phyloP scores from a whole-genome alignment of 2,888 invertebrate species.

The Pseudococcus longispinus region DNA sequence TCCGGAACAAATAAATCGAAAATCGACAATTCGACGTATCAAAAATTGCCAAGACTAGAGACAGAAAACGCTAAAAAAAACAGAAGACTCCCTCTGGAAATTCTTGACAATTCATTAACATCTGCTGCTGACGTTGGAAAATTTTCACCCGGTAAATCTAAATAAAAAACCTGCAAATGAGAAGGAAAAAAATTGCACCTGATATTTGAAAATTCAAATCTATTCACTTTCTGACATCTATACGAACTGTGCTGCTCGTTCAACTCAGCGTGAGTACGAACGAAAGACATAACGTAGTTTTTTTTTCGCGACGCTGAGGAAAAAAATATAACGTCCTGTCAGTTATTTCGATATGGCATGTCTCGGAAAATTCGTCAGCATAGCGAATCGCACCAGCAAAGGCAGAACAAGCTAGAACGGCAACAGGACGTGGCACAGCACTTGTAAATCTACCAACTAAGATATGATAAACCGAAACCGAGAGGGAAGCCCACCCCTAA shows the following conservation, averaged over 20 bases:
- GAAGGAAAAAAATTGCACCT: neutral
- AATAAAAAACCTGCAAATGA: neutral
- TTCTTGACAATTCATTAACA: conserved; percentile 11
- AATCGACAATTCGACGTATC: neutral
- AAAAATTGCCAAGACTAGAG: neutral
- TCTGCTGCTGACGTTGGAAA: neutral
- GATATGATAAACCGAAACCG: conserved; percentile 7
- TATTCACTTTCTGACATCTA: neutral
- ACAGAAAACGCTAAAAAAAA: neutral
- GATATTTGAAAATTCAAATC: conserved; percentile 1
- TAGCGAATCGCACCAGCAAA: neutral
- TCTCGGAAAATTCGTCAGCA: conserved; percentile 31
- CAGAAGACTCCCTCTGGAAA: neutral
- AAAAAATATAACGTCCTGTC: neutral
- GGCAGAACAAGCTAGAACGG: neutral
- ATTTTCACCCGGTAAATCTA: neutral
- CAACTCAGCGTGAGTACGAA: neutral
- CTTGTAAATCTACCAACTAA: neutral
- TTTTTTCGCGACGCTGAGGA: neutral
- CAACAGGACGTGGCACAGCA: neutral
- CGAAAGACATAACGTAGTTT: neutral
- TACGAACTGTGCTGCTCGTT: neutral
- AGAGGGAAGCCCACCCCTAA: neutral
- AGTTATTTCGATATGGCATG: conserved; percentile 5
- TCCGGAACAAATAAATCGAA: neutral